A percentile compares a stretch with the other conserved stretches of the same genome.
Conservation (phyloP, 1,140 invertebrate genomes). For the Drosophila kikkawai region DNA sequence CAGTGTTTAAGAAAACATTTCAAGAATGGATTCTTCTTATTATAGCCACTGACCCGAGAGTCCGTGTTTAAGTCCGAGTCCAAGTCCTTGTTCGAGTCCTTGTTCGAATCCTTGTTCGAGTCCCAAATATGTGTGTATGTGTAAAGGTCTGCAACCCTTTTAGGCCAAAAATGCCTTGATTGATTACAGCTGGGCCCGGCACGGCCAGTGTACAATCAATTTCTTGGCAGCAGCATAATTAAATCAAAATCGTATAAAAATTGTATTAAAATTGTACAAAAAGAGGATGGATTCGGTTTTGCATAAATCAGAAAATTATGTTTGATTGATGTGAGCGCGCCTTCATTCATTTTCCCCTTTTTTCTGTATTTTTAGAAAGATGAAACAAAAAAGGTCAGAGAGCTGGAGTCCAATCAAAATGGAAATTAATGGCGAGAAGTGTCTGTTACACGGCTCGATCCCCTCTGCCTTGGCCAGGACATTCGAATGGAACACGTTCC, state of each 20-base stretch:
- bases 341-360: not conserved
- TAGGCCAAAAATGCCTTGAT: slow-evolving; percentile 43
- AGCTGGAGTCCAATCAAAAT: slow-evolving; percentile 43
- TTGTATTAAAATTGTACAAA: slow-evolving; percentile 33
- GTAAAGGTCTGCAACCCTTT: slow-evolving; percentile 34
- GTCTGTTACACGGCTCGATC: slow-evolving; percentile 36
- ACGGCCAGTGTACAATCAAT: slow-evolving; percentile 51
- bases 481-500: slow-evolving; percentile 73
- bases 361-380: not conserved
- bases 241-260: slow-evolving; percentile 52
- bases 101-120: slow-evolving; percentile 1
- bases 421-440: slow-evolving; percentile 57
- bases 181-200: slow-evolving; percentile 40
- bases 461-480: not conserved
- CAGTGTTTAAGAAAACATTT: not conserved
- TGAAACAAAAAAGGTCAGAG: slow-evolving; percentile 26
- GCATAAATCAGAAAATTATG: slow-evolving; percentile 53
- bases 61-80: not conserved
- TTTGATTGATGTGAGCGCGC: slow-evolving; percentile 62
- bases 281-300: slow-evolving; percentile 25
- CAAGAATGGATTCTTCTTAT: not conserved
- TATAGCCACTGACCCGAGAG: slow-evolving; percentile 12
- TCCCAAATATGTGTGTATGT: not conserved
- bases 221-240: slow-evolving; percentile 56
- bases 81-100: too few species aligned